Percentiles rank a stretch among this genome's conserved stretches.
phyloP scores from a whole-genome alignment of 2,888 invertebrate genomes.

The Xestia ashworthii region DNA sequence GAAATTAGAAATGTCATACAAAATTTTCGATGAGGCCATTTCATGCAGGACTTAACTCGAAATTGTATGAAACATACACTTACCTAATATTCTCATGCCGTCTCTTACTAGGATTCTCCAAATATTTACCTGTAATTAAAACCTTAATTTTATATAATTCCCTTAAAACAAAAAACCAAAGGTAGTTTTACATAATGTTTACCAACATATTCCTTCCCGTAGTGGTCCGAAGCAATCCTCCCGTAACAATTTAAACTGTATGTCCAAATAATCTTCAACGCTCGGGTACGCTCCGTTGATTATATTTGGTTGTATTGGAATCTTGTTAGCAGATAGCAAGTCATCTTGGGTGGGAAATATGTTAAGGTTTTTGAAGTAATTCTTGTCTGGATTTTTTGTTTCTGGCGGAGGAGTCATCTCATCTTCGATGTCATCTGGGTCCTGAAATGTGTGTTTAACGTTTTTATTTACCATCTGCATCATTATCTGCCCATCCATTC shows the following conservation, averaged over 20 bases:
- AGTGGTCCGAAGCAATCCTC: slow-evolving; percentile 95
- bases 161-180: neutral
- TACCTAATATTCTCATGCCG: slow-evolving; percentile 87
- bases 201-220: slow-evolving; percentile 92
- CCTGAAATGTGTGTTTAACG: slow-evolving; percentile 31
- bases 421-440: slow-evolving; percentile 29
- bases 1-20: slow-evolving; percentile 29
- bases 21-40: too few species aligned
- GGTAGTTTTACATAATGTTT: slow-evolving; percentile 60
- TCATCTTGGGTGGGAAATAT: slow-evolving; percentile 89
- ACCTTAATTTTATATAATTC: neutral
- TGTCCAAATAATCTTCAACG: slow-evolving; percentile 94
- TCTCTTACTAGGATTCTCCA: slow-evolving; percentile 84
- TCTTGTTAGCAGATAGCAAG: slow-evolving; percentile 86
- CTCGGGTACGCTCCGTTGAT: slow-evolving; percentile 91
- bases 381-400: slow-evolving; percentile 60
- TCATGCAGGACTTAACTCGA: neutral
- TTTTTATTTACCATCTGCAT: too few species aligned
- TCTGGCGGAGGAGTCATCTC: slow-evolving; percentile 2
- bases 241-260: slow-evolving; percentile 94
- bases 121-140: slow-evolving; percentile 82
- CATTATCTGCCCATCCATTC: too few species aligned
- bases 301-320: slow-evolving; percentile 88
- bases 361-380: slow-evolving; percentile 78
- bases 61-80: neutral